A percentile compares a stretch with the other conserved stretches of the same genome.
Conservation (phyloP, 2,113 vertebrate species). For the Phocoena sinus region DNA sequence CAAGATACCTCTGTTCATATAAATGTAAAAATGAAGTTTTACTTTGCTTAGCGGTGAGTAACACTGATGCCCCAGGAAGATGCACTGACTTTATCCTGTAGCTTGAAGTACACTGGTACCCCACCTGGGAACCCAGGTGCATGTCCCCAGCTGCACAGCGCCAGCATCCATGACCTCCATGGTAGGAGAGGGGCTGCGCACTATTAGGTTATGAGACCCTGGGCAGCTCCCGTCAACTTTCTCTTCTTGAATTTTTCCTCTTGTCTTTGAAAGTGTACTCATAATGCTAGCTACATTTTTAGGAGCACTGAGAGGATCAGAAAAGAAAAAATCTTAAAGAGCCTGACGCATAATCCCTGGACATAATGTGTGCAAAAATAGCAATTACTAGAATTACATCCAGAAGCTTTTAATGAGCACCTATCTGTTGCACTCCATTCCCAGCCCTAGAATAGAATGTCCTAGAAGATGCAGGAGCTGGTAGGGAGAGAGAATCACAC, state of each 20-base stretch:
- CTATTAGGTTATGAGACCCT: neutral
- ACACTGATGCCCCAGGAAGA: neutral
- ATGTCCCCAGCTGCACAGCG: fast-evolving
- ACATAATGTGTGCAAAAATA: neutral
- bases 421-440: neutral
- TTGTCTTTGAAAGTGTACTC: neutral
- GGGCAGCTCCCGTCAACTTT: neutral
- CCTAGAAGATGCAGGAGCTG: neutral
- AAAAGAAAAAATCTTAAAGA: neutral
- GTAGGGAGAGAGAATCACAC: too few species aligned
- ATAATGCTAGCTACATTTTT: neutral
- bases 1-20: neutral
- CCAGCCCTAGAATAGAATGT: neutral
- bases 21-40: neutral
- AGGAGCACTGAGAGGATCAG: neutral
- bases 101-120: neutral
- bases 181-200: neutral
- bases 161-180: neutral
- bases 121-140: too few species aligned
- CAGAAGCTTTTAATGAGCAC: neutral
- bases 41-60: neutral
- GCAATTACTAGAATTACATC: fast-evolving
- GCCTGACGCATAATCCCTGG: neutral
- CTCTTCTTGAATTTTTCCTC: neutral
- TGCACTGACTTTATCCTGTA: fast-evolving